These are phyloP conservation scores for Pristis pectinata DNA, from an alignment of 2,797 vertebrate species.

Conservation along the genomic window DNA sequence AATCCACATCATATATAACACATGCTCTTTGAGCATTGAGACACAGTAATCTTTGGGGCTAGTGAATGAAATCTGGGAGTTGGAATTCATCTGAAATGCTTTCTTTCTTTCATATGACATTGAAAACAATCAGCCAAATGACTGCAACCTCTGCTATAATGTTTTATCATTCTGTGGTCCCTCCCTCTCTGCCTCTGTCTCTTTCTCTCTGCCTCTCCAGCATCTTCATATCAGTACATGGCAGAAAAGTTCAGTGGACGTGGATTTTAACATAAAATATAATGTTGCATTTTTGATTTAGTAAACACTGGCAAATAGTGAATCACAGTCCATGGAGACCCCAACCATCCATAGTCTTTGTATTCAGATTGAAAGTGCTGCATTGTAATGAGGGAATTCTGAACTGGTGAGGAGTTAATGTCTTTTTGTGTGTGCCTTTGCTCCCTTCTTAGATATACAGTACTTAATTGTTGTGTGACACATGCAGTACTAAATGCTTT, in stretches of 20 bases:
- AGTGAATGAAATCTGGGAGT: too few species aligned
- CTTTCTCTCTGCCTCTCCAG: too few species aligned
- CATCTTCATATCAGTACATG: background rate
- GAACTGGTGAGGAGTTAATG: too few species aligned
- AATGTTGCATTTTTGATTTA: background rate
- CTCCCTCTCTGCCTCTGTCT: too few species aligned
- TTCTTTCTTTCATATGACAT: too few species aligned
- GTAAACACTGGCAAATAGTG: background rate
- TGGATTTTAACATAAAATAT: background rate
- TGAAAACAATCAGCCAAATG: too few species aligned
- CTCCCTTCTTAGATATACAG: background rate
- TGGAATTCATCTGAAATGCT: too few species aligned
- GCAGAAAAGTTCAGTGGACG: background rate
- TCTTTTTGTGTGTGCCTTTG: background rate
- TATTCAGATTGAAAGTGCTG: background rate
- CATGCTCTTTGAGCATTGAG: too few species aligned
- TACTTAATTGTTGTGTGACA: background rate
- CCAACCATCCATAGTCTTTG: background rate
- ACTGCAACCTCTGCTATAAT: too few species aligned
- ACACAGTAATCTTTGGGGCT: too few species aligned
- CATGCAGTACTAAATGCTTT: background rate
- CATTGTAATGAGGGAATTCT: background rate
- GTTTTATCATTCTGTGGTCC: too few species aligned
- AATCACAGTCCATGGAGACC: background rate
- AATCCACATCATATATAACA: too few species aligned